phyloP scores from a whole-genome alignment of 2,113 vertebrate genomes.

The Eira barbara region DNA sequence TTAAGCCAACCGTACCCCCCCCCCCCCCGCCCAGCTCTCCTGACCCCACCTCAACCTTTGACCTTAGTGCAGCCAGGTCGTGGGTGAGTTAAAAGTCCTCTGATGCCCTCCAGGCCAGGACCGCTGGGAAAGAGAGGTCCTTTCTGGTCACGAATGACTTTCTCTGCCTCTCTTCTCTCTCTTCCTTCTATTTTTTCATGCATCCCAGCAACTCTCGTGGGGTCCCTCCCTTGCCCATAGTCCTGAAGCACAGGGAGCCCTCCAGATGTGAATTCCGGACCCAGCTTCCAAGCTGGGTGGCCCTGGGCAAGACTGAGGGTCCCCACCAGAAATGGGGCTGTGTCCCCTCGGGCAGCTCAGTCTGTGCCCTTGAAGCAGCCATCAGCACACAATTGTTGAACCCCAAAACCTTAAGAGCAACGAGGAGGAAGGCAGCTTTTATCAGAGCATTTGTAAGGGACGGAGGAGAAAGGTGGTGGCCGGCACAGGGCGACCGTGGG shows the following conservation, averaged over 20 bases:
- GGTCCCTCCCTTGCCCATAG: background rate
- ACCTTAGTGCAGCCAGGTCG: background rate
- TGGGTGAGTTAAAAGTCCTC: background rate
- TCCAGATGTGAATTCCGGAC: background rate
- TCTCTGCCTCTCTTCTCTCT: background rate
- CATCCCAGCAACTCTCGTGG: background rate
- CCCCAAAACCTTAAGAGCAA: background rate
- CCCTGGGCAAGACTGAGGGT: background rate
- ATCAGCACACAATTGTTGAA: background rate
- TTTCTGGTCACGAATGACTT: background rate
- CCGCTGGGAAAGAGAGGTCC: background rate
- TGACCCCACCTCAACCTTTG: background rate
- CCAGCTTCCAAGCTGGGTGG: background rate
- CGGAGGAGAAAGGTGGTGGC: rapidly evolving
- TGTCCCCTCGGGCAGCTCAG: background rate
- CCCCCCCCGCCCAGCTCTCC: background rate
- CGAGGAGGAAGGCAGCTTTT: background rate
- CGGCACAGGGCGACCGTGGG: rapidly evolving
- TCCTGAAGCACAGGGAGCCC: background rate
- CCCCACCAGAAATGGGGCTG: no score
- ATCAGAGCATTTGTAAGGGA: background rate
- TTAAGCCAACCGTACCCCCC: no score
- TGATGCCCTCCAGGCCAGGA: background rate
- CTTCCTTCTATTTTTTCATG: background rate
- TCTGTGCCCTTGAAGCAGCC: background rate